A percentile compares a stretch with the other conserved stretches of the same genome.
phyloP scores from a whole-genome alignment of 1,140 invertebrate genomes.

The Melanaphis sacchari region DNA sequence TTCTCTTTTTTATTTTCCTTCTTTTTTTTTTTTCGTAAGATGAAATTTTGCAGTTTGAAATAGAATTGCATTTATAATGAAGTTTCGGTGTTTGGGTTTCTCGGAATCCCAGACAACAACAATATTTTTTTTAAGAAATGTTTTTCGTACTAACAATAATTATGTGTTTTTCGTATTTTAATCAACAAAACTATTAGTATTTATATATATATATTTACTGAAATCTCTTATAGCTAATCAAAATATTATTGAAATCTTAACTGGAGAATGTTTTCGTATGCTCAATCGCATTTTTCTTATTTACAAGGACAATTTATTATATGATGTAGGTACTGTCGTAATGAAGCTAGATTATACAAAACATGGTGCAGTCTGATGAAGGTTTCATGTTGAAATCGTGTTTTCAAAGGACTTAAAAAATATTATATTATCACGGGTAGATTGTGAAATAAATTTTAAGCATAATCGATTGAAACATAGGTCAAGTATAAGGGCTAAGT shows the following conservation, averaged over 20 bases:
- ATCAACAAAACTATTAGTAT: background rate
- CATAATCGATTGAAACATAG: background rate
- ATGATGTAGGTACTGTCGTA: background rate
- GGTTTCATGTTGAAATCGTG: constrained; percentile 2
- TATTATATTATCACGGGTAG: too few species aligned
- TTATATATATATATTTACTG: background rate
- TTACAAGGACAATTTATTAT: constrained; percentile 17
- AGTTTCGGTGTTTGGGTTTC: constrained; percentile 49
- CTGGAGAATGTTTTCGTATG: background rate
- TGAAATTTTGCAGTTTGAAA: constrained; percentile 53
- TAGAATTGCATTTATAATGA: constrained; percentile 52
- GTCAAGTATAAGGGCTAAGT: background rate
- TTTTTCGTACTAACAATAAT: background rate
- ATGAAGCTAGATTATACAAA: constrained; percentile 23
- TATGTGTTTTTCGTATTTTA: constrained; percentile 34
- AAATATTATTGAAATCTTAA: constrained; percentile 21
- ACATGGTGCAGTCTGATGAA: background rate
- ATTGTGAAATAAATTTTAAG: background rate
- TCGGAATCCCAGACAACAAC: constrained; percentile 37
- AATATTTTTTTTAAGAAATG: background rate
- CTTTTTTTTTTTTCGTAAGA: constrained; percentile 48
- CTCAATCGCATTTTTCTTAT: background rate
- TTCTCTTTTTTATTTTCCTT: constrained; percentile 26
- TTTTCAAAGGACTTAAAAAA: background rate
- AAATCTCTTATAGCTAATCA: background rate